Evolutionary conservation across 2,797 vertebrate species (phyloP), one percentile per base, ranked within the genome.

Genomic region (Microtus agrestis): DNA sequence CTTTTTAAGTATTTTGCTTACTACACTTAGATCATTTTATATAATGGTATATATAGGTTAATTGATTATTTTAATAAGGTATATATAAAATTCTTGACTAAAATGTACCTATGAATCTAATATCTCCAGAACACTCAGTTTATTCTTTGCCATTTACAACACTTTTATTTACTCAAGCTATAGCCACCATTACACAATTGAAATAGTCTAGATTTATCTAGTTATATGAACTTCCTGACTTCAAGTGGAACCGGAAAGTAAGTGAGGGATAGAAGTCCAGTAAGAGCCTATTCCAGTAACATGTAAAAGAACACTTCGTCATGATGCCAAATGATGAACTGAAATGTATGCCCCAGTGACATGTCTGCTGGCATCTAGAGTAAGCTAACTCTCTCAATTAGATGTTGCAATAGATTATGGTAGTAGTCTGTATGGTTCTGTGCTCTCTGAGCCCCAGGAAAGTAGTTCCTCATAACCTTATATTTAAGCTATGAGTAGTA

Each of bases 51-150:
- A 71, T 71, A 65, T 27, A 91, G 63, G 67, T 89, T 91, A 65
- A 71, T 23, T 29, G 46, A 71, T 78, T 91, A 88, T 15, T 81
- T 48, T 84, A 71, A 79, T 80, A 96, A 89, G 74, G 25, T 92
- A 80, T 37, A 54, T 84, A 29, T 48, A 84, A 84, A 54, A 13
- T 84, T 87, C 23, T 65, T 92, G 43, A 94, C 84, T 94, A 51
- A 94, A 93, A 82, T 40, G 29, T 80, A 21, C 43, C 86, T 86
- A 23, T n/a, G 17, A 87, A 86, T 92, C 78, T 86, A 87, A 71
- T 89, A 43, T 27, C 51, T 71, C 3, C 4, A 89, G 21, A 73
- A 88, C n/a, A n/a, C 61, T 77, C 37, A 9, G 21, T 77, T 80
- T 89, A 89, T 96, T 37, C 31, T 61, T 93, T 46, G 1, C 37